These are phyloP conservation scores for Platorchestia sp. DNA, from an alignment of 1,140 invertebrate genomes.

Conservation along the genomic window DNA sequence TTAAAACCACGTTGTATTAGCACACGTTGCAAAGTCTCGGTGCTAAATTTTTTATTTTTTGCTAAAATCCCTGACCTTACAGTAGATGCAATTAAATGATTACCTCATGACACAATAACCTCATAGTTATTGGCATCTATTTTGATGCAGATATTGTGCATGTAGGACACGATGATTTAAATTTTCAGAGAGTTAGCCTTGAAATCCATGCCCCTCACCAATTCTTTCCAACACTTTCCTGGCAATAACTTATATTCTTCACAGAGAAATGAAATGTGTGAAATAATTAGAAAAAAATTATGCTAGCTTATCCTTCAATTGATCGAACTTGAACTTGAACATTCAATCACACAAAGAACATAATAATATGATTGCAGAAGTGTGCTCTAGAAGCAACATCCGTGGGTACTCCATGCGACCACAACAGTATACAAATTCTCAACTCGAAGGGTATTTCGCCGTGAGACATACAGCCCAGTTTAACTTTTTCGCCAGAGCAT, in stretches of 20 bases:
- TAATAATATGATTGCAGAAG: background rate
- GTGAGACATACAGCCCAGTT: background rate
- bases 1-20: too few species aligned
- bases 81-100: too few species aligned
- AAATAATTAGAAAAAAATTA: background rate
- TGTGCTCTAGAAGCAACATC: background rate
- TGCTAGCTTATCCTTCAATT: background rate
- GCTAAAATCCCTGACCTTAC: too few species aligned
- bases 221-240: background rate
- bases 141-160: background rate
- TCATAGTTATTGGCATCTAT: too few species aligned
- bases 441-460: background rate
- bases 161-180: background rate
- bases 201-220: background rate
- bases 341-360: background rate
- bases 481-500: too few species aligned
- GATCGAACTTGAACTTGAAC: background rate
- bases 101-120: too few species aligned
- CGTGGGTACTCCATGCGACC: background rate
- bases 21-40: too few species aligned
- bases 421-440: background rate
- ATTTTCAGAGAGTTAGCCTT: background rate
- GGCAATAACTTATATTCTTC: background rate
- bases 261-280: background rate
- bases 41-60: too few species aligned